Base-by-base conservation (phyloP, 1,140 invertebrate genomes). In the Drosophila mauritiana region DNA sequence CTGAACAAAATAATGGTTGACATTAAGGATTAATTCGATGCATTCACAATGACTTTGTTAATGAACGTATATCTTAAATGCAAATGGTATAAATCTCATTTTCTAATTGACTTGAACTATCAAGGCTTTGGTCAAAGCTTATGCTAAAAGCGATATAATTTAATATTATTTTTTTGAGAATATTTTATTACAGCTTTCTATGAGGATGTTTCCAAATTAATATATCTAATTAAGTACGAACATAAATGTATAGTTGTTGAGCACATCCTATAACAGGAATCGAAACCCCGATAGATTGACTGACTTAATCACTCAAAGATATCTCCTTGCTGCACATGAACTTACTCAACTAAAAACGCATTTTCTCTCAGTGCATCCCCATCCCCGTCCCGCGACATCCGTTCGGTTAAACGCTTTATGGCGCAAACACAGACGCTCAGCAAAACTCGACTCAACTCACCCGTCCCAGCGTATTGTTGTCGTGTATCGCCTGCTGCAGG, bases 401-500 rank as follows among this genome's bases (percentile, higher is more conserved):
- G 31, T 31, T 51, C 57, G 27, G 54, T 56, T 58, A 63, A 48
- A 75, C 59, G 39, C 46, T 68, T 65, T 72, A 43, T 43, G 56
- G 34, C 20, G 15, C 42, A 52, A 64, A 51, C 63, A 67, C 49
- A 39, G 36, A 17, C 36, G 27, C 39, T 42, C 27, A 49, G 42
- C 48, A 42, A 55, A 75, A 45, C 25, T 6, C 36, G 46, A 53
- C 51, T 7, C 69, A 55, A 91, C 91, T 91, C 62, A 92, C 92
- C 80, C 91, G 73, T 79, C 92, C 92, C 51, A 92, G 65, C 48
- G 91, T 92, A 81, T 85, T 91, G 73, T 92, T 92, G 69, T 92
- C 83, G 42, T 94, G 92, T 49, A 93, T 92, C 57, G 91, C 92
- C 65, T 93, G 94, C 76, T 94, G 93, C 51, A 96, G 91, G 61